These are phyloP conservation scores for Hanleya hanleyi DNA, from an alignment of 2,888 invertebrate species.

Conservation along the genomic window DNA sequence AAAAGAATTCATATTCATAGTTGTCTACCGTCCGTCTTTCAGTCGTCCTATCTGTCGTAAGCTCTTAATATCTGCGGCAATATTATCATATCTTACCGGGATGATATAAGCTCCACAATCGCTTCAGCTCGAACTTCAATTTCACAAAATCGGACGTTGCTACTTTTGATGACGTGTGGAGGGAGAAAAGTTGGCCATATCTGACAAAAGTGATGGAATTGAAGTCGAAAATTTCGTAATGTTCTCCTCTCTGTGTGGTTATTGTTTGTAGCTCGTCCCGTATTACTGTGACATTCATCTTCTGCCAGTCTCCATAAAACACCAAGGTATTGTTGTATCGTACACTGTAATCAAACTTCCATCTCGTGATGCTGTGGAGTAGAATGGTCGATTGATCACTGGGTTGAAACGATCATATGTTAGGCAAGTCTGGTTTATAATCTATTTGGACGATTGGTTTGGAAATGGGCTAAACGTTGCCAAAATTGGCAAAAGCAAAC, in stretches of 20 bases:
- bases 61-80: too few species aligned
- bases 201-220: background rate
- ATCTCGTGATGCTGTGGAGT: background rate
- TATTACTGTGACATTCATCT: background rate
- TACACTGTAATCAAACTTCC: background rate
- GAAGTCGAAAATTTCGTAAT: background rate
- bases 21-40: too few species aligned
- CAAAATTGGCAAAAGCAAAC: too few species aligned
- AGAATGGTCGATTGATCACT: too few species aligned
- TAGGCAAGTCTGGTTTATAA: too few species aligned
- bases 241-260: background rate
- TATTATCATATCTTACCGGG: too few species aligned
- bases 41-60: too few species aligned
- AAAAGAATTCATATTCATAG: too few species aligned
- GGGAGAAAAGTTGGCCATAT: background rate
- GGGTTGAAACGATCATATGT: too few species aligned
- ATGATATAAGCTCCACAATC: too few species aligned
- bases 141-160: background rate
- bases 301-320: background rate
- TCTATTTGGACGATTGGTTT: too few species aligned
- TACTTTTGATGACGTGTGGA: background rate
- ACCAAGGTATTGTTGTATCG: background rate
- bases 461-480: too few species aligned
- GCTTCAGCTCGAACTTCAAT: background rate
- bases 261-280: background rate